Evolutionary conservation across 2,797 vertebrate species (phyloP), one percentile per base, ranked within the genome.

Genomic region (Poeciliopsis paucimaculata): DNA sequence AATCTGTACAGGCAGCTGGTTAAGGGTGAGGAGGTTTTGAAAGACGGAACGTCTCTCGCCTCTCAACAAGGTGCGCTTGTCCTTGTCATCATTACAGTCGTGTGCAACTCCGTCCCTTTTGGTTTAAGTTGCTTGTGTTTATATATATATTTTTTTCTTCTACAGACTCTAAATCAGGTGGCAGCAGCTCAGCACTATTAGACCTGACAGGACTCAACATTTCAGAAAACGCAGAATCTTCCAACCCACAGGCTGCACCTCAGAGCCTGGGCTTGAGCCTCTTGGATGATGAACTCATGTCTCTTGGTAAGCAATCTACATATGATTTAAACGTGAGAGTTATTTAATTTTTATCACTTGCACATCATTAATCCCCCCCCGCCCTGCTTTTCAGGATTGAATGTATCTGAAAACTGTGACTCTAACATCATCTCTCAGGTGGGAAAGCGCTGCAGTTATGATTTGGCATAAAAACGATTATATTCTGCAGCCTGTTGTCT

Each of bases 201-300:
- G 98, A 99, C 90, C 95, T 99, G 78, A 96, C 96, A 0, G 98
- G 97, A 86, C 92, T 99, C 80, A 96, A 97, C 73, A 93, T 97
- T 43, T 94, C 95, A 4, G 84, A 92, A 53, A 85, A 88, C 2
- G 84, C 91, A 6, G 88, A 93, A 53, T 90, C 95, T 20, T 92
- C 94, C 57, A 94, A 95, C 82, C 78, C 90, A 5, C 90, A 88
- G 86, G 85, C 68, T 81, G 94, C 1, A 6, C 93, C 89, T 83
- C 94, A 96, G 45, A 96, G 96, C 77, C 88, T 89, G 93, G 92
- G 97, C 0, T 83, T 97, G 75, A 99, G 96, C 80, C 94, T 99
- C 82, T 91, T 99, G 81, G 98, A 99, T 20, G 98, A 99, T 77
- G 98, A 99, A 77, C 97, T 99, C 78, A 98, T 99, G 98, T 98